Evolutionary conservation across 1,140 invertebrate species (phyloP).

Genomic region (Heliconius hewitsoni): DNA sequence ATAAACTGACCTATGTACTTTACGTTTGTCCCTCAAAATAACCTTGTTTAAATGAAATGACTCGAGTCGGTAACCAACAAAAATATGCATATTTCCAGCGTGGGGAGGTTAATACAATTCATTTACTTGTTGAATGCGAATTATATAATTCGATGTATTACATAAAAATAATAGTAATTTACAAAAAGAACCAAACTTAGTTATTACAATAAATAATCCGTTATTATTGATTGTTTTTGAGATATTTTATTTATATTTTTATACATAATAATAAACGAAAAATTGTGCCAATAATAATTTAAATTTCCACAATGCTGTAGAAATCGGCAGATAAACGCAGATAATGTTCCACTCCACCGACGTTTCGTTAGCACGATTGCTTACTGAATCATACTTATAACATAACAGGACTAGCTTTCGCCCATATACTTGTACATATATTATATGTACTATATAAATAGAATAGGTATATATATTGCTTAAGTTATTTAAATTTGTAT

Average conservation of each 20-base stretch:
- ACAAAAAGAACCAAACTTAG: too few relatives aligned
- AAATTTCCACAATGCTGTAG: slow-evolving; percentile 24
- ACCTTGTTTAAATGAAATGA: not conserved
- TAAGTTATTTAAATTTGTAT: not conserved
- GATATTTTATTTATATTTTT: not conserved
- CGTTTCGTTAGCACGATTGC: slow-evolving; percentile 31
- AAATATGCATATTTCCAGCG: not conserved
- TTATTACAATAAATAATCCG: too few relatives aligned
- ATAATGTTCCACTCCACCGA: slow-evolving; percentile 30
- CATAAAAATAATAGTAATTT: too few relatives aligned
- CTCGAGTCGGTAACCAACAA: not conserved
- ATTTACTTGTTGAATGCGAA: not conserved
- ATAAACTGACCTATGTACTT: slow-evolving; percentile 4
- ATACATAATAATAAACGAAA: not conserved
- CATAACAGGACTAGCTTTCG: slow-evolving; percentile 29
- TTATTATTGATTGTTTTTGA: too few relatives aligned
- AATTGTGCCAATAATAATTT: slow-evolving; percentile 13
- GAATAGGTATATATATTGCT: not conserved
- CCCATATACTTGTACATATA: not conserved
- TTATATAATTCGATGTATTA: too few relatives aligned
- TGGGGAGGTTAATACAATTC: not conserved
- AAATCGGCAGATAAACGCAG: slow-evolving; percentile 33
- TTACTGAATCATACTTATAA: slow-evolving; percentile 33
- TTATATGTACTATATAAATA: not conserved
- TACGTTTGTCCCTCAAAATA: not conserved